Conservation (phyloP, 2,113 vertebrate genomes). For the Murina feae region DNA sequence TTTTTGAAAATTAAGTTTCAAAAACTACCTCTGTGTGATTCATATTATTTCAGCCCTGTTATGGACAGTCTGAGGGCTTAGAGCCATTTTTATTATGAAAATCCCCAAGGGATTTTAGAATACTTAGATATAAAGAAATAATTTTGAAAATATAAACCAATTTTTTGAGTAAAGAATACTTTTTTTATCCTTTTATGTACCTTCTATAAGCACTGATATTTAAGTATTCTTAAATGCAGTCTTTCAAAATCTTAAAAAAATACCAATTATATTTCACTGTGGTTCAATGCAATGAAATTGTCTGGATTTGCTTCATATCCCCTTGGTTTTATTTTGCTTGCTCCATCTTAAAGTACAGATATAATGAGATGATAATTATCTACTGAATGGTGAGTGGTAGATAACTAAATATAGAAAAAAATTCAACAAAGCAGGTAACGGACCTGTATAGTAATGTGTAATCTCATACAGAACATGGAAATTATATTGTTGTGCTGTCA, state of each 20-base stretch:
- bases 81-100: neutral
- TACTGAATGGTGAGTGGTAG: neutral
- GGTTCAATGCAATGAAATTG: neutral
- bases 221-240: neutral
- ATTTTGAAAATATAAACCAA: neutral
- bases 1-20: neutral
- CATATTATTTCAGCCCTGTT: neutral
- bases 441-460: neutral
- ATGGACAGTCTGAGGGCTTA: neutral
- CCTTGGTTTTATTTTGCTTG: neutral
- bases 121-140: neutral
- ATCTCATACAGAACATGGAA: neutral
- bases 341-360: constrained; percentile 24
- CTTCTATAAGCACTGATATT: neutral
- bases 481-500: constrained; percentile 48
- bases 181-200: neutral
- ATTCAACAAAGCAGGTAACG: neutral
- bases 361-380: constrained; percentile 52
- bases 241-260: constrained; percentile 4
- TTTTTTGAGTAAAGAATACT: neutral
- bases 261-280: neutral
- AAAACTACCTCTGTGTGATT: neutral
- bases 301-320: neutral
- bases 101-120: neutral
- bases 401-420: constrained; percentile 29